Base-by-base conservation (phyloP, 2,113 vertebrate species). In the Paracanthobrama guichenoti region DNA sequence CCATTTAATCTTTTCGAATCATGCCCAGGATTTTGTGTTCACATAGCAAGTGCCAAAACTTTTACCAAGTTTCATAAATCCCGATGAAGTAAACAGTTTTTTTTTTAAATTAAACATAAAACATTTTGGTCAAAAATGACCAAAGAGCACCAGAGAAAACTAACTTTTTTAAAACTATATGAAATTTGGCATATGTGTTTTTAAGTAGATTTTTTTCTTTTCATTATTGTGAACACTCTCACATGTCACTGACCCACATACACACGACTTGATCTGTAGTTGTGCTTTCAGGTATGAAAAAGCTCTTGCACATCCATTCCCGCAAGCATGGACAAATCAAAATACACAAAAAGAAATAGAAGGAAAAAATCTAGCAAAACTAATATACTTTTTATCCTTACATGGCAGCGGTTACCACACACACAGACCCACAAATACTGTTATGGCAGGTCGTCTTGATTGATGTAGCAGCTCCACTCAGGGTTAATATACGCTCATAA, bases 401-500 rank as follows among this genome's bases (percentile, higher is more conserved):
- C 26, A 71, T 71, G 64, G 22, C 64, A 81, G 60, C 44, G 5
- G 60, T 66, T 80, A 48, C 24, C 84, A 71, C 39, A 74, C 85
- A 6, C 87, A 77, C 89, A 86, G 81, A 82, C 72, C 85, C 87
- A 74, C 31, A 74, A 90, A 93, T 90, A 57, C 94, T 94, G 95
- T 94, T 93, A 93, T 94, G 95, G 92, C 94, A 95, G 93, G 92
- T 94, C 90, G 84, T 93, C 94, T 93, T 98, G 97, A 98, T 96
- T 96, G 96, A 98, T 98, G 95, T 94, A 91, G 91, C 94, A 91
- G 92, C 92, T 95, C 94, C 93, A 95, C 95, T 96, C 94, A 95
- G 94, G n/a, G 96, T 95, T 96, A 96, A 96, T 97, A 97, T 96
- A 95, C 94, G 92, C 94, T 95, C 91, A 92, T 96, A 94, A 96